Evolutionary conservation across 2,888 invertebrate species (phyloP), one percentile per base, ranked within the genome.

Genomic region (Drosophila kuntzei): DNA sequence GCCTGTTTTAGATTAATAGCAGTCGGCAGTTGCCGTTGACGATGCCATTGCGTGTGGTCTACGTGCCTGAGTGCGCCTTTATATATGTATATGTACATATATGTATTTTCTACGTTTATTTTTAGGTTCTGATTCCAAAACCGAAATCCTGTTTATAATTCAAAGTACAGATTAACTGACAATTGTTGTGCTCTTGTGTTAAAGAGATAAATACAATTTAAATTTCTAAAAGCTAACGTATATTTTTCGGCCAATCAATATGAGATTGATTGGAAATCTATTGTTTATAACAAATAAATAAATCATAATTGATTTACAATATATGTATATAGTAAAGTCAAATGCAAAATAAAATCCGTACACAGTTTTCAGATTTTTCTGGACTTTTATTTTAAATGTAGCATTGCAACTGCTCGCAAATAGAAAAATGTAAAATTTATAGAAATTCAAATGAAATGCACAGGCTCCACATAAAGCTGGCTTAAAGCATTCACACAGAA

Each of bases 371-470:
- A 29, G 54, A 50, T 46, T 69, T 58, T 16, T 36, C 51, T 18
- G 46, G 57, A 49, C 34, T 57, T 36, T 68, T 68, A 53, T 57
- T 68, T 66, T 29, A 34, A 27, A 25, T 27, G 29, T 50, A 39
- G 72, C 53, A 67, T 44, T 79, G 69, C 83, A 85, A 76, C 41
- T 54, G 41, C 11, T 41, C 11, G 71, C 75, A 80, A 86, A 81
- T 86, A 62, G 75, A 65, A 75, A 83, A 81, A 81, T 81, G 65
- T 70, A 80, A 80, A 80, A 87, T 87, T 84, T 84, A 87, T 84
- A 78, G 72, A 80, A 86, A 84, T 72, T 80, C 79, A 84, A 84
- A 82, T 87, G 69, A 71, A 69, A 58, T 58, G 55, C 27, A 60
- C 54, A 46, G 66, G 62, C 61, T 67, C 46, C 58, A 68, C 54